A percentile compares a stretch with the other conserved stretches of the same genome.
Conservation (phyloP, 2,797 vertebrate species). For the Coracias cyanogaster region DNA sequence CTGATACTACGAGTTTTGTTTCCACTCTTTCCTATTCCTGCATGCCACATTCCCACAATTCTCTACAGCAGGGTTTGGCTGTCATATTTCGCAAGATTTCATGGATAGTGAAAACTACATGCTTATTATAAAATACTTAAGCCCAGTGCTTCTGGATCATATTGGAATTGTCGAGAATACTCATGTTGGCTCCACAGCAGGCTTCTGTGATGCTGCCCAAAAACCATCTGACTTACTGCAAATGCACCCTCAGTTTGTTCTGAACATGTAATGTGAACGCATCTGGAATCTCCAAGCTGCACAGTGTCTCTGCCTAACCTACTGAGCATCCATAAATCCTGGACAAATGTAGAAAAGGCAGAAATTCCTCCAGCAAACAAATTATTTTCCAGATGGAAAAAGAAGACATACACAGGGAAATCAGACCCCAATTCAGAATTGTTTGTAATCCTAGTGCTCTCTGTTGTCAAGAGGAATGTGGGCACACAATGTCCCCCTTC, state of each 20-base stretch:
- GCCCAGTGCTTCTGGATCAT: not conserved
- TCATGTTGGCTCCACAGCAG: not conserved
- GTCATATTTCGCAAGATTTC: not conserved
- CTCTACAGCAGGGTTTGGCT: not conserved
- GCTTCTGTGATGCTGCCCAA: not conserved
- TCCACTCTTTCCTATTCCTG: not conserved
- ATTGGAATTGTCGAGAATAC: not conserved
- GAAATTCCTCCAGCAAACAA: constrained; percentile 4
- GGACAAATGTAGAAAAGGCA: not conserved
- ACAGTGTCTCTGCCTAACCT: not conserved
- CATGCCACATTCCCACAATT: not conserved
- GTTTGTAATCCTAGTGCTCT: not conserved
- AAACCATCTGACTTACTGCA: not conserved
- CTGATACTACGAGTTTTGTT: not conserved
- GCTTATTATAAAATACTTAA: not conserved
- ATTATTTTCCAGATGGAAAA: constrained; percentile 48
- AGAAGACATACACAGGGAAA: not conserved
- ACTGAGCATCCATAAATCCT: constrained; percentile 36
- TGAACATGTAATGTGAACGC: not conserved
- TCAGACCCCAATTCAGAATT: not conserved
- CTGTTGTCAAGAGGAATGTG: not conserved
- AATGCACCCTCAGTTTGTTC: not conserved
- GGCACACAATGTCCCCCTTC: not conserved
- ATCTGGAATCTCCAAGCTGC: not conserved
- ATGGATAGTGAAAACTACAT: not conserved